phyloP scores from a whole-genome alignment of 1,140 invertebrate species.

The Cydia strobilella region DNA sequence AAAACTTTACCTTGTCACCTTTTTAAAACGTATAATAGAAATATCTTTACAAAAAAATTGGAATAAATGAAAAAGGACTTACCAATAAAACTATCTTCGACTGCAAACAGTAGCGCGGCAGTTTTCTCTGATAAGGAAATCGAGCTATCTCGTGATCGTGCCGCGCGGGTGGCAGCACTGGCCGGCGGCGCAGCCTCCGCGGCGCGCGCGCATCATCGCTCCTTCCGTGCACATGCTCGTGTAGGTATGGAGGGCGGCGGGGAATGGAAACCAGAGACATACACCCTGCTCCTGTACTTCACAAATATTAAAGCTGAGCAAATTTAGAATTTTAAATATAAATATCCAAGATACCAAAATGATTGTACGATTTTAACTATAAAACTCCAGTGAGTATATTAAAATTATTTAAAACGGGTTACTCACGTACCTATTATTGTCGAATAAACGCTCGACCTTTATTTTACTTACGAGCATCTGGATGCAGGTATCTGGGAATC shows the following conservation, averaged over 20 bases:
- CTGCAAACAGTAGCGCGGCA: constrained; percentile 41
- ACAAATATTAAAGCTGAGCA: too few relatives aligned
- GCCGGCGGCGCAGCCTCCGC: constrained; percentile 55
- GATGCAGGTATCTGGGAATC: too few relatives aligned
- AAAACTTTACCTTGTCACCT: background rate
- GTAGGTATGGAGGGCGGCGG: background rate
- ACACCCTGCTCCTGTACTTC: background rate
- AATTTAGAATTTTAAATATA: too few relatives aligned
- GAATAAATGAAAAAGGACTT: background rate
- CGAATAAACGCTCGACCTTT: too few relatives aligned
- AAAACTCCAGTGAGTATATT: too few relatives aligned
- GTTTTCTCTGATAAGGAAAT: constrained; percentile 68
- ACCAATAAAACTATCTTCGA: constrained; percentile 10
- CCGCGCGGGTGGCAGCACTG: constrained; percentile 66
- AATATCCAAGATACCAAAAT: too few relatives aligned
- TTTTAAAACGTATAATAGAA: background rate
- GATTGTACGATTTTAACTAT: too few relatives aligned
- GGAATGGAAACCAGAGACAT: background rate
- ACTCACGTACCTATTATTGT: too few relatives aligned
- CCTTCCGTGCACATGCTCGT: background rate
- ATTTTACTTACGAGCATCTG: too few relatives aligned
- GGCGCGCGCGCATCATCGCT: constrained; percentile 30
- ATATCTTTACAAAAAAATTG: background rate
- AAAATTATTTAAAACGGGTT: too few relatives aligned
- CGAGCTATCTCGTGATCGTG: constrained; percentile 71